Base-by-base conservation (phyloP, 2,113 vertebrate genomes). In the Onychostruthus taczanowskii region DNA sequence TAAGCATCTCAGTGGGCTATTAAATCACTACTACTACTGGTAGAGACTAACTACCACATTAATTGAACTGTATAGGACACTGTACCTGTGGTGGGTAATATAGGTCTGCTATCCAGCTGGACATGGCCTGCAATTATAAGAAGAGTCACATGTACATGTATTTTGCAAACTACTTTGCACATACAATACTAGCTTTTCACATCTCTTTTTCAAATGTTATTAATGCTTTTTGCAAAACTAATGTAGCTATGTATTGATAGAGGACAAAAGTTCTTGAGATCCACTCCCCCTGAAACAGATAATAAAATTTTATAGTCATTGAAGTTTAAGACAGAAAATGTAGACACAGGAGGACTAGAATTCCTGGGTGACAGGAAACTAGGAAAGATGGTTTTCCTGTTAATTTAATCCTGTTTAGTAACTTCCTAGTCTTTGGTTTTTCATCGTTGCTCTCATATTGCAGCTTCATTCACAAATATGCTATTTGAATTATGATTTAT, bases 91-190 rank as follows among this genome's bases (percentile, higher is more conserved):
- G 28, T 75, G 11, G 70, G 22, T 30, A 64, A 49, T 47, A 17
- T 3, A 33, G 84, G 67, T 77, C 75, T 97, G 89, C 96, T 96
- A 17, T 98, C 97, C 82, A 94, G 3, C 44, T 96, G 89, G 61
- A 90, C 28, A 1, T 24, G 61, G 58, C 63, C 97, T 98, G 92
- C 55, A 95, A 89, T 58, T 67, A 12, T 5, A 86, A 84, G 23
- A 89, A 46, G 49, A 80, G 41, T 69, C 35, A 94, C 0, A 1
- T 4, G 46, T 13, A 79, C 9, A 5, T 33, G 1, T 8, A 43
- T 37, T 55, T 85, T 84, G 67, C 52, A 92, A 78, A 70, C n/a
- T 52, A 12, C 28, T 86, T 81, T 31, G 26, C 53, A 59, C 18
- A 35, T 26, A 61, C 0, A 0, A 23, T 37, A 14, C n/a, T 53